These are phyloP conservation scores for Tenualosa ilisha DNA, from an alignment of 2,797 vertebrate species.

Conservation along the genomic window DNA sequence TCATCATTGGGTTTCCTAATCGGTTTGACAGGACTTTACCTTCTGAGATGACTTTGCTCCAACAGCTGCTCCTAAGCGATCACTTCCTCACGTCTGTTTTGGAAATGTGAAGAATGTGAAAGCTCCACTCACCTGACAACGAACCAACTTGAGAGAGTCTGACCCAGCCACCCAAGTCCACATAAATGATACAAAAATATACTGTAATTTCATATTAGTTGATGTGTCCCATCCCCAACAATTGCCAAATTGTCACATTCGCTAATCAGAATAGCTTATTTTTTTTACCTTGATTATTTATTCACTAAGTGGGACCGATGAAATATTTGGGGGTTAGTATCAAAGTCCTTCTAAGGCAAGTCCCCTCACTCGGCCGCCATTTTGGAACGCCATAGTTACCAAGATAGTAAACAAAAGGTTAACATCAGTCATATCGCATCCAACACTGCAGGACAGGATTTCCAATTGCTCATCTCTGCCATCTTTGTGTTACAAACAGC, in stretches of 20 bases:
- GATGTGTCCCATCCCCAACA: not conserved
- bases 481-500: too few relatives aligned
- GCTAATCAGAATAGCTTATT: not conserved
- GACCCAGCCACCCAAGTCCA: not conserved
- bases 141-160: not conserved
- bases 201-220: not conserved
- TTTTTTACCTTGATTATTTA: not conserved
- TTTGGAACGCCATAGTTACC: too few relatives aligned
- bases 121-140: not conserved
- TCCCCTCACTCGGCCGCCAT: too few relatives aligned
- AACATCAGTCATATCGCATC: too few relatives aligned
- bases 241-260: not conserved
- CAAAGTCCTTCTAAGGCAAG: too few relatives aligned
- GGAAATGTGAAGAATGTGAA: not conserved
- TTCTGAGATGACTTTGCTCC: not conserved
- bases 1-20: not conserved
- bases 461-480: too few relatives aligned
- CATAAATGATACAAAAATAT: not conserved
- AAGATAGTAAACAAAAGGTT: too few relatives aligned
- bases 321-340: too few relatives aligned
- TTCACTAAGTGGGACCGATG: not conserved
- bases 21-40: not conserved
- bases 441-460: too few relatives aligned
- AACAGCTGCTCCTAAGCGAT: not conserved
- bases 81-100: not conserved